A percentile compares a stretch with the other conserved stretches of the same genome.
These are phyloP conservation scores for Eupithecia tripunctaria DNA, from an alignment of 2,888 invertebrate genomes.

Conservation along the genomic window DNA sequence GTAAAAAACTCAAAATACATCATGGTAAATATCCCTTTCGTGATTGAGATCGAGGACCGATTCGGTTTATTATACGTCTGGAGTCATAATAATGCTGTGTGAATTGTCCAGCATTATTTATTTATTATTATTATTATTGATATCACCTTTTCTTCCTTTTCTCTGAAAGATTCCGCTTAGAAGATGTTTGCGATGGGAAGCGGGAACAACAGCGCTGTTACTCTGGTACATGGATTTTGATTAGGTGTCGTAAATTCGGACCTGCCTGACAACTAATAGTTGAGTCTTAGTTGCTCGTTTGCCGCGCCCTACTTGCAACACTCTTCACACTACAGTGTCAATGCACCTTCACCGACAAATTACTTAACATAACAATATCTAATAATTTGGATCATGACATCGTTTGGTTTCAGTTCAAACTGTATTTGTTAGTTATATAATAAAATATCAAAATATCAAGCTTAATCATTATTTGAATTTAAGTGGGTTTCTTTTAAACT, in stretches of 20 bases:
- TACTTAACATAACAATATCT: slow-evolving; percentile 34
- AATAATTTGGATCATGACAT: background rate
- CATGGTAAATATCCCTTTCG: background rate
- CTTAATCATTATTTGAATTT: too few relatives aligned
- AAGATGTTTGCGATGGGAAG: background rate
- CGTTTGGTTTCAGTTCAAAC: too few relatives aligned
- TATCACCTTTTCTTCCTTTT: too few relatives aligned
- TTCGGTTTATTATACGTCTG: background rate
- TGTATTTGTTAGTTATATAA: too few relatives aligned
- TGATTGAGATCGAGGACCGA: background rate
- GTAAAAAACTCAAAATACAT: background rate
- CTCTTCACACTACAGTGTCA: slow-evolving; percentile 29
- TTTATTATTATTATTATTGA: too few relatives aligned
- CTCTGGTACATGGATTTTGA: background rate
- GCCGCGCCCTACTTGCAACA: background rate
- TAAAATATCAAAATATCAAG: too few relatives aligned
- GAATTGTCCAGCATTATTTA: too few relatives aligned
- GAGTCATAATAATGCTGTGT: too few relatives aligned
- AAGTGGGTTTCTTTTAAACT: too few relatives aligned
- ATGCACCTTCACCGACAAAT: slow-evolving; percentile 46
- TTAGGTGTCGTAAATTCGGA: background rate
- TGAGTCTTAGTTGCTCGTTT: background rate
- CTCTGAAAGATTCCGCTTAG: background rate
- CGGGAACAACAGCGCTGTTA: background rate
- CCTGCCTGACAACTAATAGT: background rate